Conservation (phyloP, 2,797 vertebrate species). For the Coregonus suidteri region DNA sequence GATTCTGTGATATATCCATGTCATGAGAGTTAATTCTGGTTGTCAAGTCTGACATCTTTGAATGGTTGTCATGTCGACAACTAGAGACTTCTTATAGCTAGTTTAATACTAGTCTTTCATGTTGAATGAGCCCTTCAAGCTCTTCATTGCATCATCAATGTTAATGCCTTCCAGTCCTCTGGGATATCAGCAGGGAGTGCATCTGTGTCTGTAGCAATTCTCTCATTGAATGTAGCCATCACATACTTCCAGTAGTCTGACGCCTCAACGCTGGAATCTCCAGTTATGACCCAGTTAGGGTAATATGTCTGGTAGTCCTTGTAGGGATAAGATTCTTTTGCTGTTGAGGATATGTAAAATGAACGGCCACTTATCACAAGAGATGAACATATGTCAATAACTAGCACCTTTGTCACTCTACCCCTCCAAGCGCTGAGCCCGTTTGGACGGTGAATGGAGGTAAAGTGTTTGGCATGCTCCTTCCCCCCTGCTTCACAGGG, state of each 20-base stretch:
- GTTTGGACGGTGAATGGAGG: slow-evolving; percentile 50
- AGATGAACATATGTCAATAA: background rate
- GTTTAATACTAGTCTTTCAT: background rate
- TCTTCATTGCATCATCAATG: background rate
- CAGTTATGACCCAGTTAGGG: slow-evolving; percentile 23
- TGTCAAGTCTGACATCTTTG: too few relatives aligned
- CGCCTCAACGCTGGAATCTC: slow-evolving; percentile 10
- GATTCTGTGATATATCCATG: too few relatives aligned
- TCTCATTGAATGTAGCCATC: slow-evolving; percentile 10
- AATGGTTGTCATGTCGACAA: too few relatives aligned
- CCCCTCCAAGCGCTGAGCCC: accelerated
- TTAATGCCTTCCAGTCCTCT: slow-evolving; percentile 38
- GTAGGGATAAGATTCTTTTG: background rate
- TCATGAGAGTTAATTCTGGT: too few relatives aligned
- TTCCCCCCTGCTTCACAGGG: slow-evolving; percentile 68
- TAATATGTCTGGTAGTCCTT: slow-evolving; percentile 21
- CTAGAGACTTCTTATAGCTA: too few relatives aligned
- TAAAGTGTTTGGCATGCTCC: slow-evolving; percentile 51
- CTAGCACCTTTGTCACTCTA: accelerated
- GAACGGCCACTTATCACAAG: accelerated
- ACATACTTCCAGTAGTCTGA: slow-evolving; percentile 36
- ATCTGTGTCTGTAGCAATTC: background rate
- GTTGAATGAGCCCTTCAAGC: slow-evolving; percentile 18
- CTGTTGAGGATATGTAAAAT: background rate
- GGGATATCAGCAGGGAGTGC: slow-evolving; percentile 22